Base-by-base conservation (phyloP, 2,797 vertebrate species). In the Odontamblyopus lacepedii region DNA sequence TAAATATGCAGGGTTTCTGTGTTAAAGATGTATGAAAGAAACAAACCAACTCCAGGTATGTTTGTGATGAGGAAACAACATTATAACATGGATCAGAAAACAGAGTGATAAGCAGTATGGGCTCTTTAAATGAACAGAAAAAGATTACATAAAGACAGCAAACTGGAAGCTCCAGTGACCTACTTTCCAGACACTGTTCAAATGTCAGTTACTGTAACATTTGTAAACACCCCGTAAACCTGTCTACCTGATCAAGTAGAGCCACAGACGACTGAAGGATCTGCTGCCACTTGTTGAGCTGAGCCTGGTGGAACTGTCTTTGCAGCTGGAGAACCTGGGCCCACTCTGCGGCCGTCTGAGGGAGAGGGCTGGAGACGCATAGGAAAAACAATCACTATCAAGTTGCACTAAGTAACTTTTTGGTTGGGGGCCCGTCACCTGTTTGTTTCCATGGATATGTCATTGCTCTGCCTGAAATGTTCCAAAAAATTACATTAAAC, bases 231-330 rank as follows among this genome's bases (percentile, higher is more conserved):
- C 23, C 9, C 27, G 30, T 61, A 56, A 55, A 56, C 16, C 53
- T 9, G 53, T 57, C 6, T 62, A 62, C 96, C 96, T 97, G 95
- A 48, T 97, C 96, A 1, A 97, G 94, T 62, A 96, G 94, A 6
- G 95, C 90, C 78, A 97, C 96, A 0, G 96, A 96, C 0, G 95
- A 95, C 74, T 95, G 93, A 73, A 97, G 90, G 81, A 96, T 96
- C 91, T 95, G 95, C 74, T 96, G 94, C 96, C 96, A 97, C 80
- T 95, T 96, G 87, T 92, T 92, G 56, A 96, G 93, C 87, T 97
- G 96, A 0, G 95, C 93, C 74, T 95, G 95, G 64, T 97, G 96
- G 78, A 96, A 95, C 86, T 95, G 94, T 60, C 95, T 93, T 92
- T 97, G 96, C 53, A 97, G 92, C 83, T 97, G 95, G 53, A 97